Percentiles rank a stretch among this genome's conserved stretches.
phyloP scores from a whole-genome alignment of 37 sponge, comb jelly and placozoan species.

The Crambe crambe region DNA sequence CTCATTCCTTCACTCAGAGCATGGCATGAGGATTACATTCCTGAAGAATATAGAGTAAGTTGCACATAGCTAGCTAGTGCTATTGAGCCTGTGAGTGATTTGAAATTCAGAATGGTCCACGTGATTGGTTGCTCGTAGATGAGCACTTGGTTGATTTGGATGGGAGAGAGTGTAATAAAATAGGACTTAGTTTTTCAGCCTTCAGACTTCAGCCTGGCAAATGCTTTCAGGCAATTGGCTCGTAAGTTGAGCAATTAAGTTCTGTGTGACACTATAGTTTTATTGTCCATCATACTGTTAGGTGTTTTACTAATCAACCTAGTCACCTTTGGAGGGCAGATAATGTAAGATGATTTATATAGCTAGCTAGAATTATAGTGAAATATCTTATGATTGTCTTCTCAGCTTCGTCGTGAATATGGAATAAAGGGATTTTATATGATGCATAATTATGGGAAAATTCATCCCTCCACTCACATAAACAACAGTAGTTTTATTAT shows the following conservation, averaged over 20 bases:
- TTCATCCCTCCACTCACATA: constrained; percentile 55
- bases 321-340: constrained; percentile 57
- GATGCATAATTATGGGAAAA: constrained; percentile 62
- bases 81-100: not conserved
- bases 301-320: constrained; percentile 76
- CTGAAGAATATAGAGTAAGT: constrained; percentile 1
- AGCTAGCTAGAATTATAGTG: no score
- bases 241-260: constrained; percentile 32
- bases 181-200: constrained; percentile 61
- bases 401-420: constrained; percentile 27
- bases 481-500: constrained; percentile 65
- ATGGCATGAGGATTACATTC: not conserved
- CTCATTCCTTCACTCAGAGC: constrained; percentile 54
- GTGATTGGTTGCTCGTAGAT: constrained; percentile 77
- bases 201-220: constrained; percentile 55
- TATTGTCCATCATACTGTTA: no score
- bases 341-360: constrained; percentile 58
- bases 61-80: not conserved
- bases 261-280: no score
- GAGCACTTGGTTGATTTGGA: constrained; percentile 54
- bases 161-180: constrained; percentile 68
- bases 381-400: no score
- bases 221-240: constrained; percentile 12
- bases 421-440: constrained; percentile 56
- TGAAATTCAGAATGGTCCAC: constrained; percentile 54